A percentile compares a stretch with the other conserved stretches of the same genome.
phyloP scores from a whole-genome alignment of 1,140 invertebrate species.

The Diabrotica virgifera region DNA sequence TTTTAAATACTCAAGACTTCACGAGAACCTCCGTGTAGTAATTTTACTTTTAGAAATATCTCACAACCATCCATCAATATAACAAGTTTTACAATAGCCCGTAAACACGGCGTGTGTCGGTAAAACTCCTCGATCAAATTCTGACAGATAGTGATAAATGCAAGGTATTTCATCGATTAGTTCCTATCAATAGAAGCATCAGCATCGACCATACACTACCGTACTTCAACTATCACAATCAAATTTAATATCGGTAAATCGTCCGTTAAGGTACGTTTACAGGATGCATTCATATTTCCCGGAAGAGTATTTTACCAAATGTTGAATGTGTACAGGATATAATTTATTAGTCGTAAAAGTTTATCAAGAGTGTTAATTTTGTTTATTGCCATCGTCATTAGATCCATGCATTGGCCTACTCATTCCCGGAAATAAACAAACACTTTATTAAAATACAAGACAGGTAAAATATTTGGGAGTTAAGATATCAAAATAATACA shows the following conservation, averaged over 20 bases:
- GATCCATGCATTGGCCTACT: too few relatives aligned
- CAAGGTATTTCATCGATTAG: constrained; percentile 9
- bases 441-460: too few relatives aligned
- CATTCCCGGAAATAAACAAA: too few relatives aligned
- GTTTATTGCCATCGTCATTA: too few relatives aligned
- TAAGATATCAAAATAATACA: too few relatives aligned
- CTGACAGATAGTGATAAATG: constrained; percentile 6
- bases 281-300: too few relatives aligned
- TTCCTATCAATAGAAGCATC: not conserved
- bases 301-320: too few relatives aligned
- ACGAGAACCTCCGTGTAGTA: not conserved
- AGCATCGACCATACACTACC: not conserved
- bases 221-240: not conserved
- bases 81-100: constrained; percentile 12
- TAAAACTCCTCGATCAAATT: constrained; percentile 1
- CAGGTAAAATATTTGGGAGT: too few relatives aligned
- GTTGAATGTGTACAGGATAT: too few relatives aligned
- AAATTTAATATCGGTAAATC: constrained; percentile 4
- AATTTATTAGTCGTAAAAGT: too few relatives aligned
- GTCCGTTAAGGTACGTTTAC: not conserved
- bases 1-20: too few relatives aligned
- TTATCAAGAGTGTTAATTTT: too few relatives aligned
- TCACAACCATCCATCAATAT: constrained; percentile 6
- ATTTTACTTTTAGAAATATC: not conserved
- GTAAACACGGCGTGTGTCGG: constrained; percentile 2